phyloP scores from a whole-genome alignment of 2,888 invertebrate genomes.

The Amblyteles armatorius region DNA sequence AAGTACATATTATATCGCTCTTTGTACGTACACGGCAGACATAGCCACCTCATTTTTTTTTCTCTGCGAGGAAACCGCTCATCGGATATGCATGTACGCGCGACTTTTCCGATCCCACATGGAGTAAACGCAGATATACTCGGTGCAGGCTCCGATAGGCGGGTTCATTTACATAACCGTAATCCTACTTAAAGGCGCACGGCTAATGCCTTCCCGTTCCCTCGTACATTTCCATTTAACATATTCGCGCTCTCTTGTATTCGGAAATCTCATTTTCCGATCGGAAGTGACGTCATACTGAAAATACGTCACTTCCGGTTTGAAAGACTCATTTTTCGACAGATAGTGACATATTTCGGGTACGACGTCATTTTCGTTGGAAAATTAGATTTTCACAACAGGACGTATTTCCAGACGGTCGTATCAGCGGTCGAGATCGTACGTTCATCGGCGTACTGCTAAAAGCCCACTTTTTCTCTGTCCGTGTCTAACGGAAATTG shows the following conservation, averaged over 20 bases:
- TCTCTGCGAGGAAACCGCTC: slow-evolving; percentile 8
- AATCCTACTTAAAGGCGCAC: slow-evolving; percentile 79
- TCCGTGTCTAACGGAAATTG: not conserved
- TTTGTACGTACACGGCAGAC: slow-evolving; percentile 1
- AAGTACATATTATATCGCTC: slow-evolving; percentile 12
- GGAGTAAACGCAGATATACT: slow-evolving; percentile 21
- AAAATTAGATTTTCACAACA: too few species aligned
- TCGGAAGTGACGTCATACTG: too few species aligned
- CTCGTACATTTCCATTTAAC: slow-evolving; percentile 66
- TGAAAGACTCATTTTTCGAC: too few species aligned
- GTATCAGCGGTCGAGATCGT: too few species aligned
- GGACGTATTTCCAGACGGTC: too few species aligned
- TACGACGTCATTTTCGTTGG: too few species aligned
- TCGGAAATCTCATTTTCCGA: slow-evolving; percentile 30
- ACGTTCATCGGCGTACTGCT: not conserved
- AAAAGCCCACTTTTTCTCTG: slow-evolving; percentile 11
- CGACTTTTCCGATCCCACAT: slow-evolving; percentile 28
- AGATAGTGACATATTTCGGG: too few species aligned
- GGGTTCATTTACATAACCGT: slow-evolving; percentile 82
- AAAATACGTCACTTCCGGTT: too few species aligned
- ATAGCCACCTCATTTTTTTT: slow-evolving; percentile 11
- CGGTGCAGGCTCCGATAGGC: slow-evolving; percentile 74
- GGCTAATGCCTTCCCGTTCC: slow-evolving; percentile 69
- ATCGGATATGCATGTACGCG: slow-evolving; percentile 1
- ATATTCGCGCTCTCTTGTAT: slow-evolving; percentile 58